phyloP scores from a whole-genome alignment of 2,888 invertebrate species.

The Adelphocoris suturalis region DNA sequence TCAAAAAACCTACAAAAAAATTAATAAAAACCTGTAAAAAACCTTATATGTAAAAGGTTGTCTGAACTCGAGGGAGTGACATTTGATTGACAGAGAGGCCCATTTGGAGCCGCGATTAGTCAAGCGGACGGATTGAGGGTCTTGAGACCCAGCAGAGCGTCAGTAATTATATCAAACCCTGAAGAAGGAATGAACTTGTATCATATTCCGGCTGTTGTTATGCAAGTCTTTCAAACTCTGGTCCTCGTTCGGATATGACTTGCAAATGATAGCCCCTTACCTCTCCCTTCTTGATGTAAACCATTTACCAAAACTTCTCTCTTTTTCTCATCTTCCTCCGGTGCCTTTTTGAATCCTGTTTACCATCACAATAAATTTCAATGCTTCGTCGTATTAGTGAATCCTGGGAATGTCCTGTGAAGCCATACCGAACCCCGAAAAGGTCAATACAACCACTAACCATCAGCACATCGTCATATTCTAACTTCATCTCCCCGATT shows the following conservation, averaged over 20 bases:
- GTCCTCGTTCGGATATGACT: constrained; percentile 39
- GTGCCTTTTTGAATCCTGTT: constrained; percentile 40
- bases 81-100: constrained; percentile 52
- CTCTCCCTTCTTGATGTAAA: constrained; percentile 26
- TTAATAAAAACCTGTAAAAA: background rate
- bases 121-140: constrained; percentile 33
- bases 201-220: constrained; percentile 66
- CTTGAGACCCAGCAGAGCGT: constrained; percentile 52
- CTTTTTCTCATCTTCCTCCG: background rate
- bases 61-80: background rate
- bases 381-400: constrained; percentile 21
- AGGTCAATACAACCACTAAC: background rate
- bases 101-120: constrained; percentile 49
- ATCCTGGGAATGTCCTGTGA: background rate
- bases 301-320: constrained; percentile 38
- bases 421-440: background rate
- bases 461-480: background rate
- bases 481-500: background rate
- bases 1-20: background rate
- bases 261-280: constrained; percentile 53
- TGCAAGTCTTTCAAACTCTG: constrained; percentile 40
- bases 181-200: constrained; percentile 59
- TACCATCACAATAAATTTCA: constrained; percentile 41
- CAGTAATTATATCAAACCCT: constrained; percentile 65
- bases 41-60: background rate